Base-by-base conservation (phyloP, 2,113 vertebrate genomes). In the Circaetus cinerascens region DNA sequence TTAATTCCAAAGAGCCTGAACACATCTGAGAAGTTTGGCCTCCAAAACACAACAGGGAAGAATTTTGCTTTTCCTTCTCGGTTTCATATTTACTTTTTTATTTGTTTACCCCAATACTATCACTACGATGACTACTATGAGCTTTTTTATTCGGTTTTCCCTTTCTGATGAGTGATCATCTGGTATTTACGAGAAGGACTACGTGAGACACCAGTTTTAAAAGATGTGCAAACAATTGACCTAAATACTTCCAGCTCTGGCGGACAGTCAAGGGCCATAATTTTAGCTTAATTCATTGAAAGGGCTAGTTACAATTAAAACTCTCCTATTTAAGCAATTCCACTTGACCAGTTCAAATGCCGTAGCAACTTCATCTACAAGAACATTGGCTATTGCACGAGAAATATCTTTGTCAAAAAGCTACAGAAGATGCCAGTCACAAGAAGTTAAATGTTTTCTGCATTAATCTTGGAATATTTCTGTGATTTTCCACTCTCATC, bases 1-100 rank as follows among this genome's bases (percentile, higher is more conserved):
- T 86, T 94, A 95, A 95, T 97, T 95, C 91, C 84, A 76, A 81
- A 64, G 60, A 93, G 36, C 30, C 57, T 71, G 59, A 90, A 79
- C n/a, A 82, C 83, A 91, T 87, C 66, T 85, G 74, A 95, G 72
- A 93, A 75, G 51, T 85, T 86, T 77, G 84, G 86, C 92, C 81
- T 96, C 92, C 87, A 91, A 95, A 94, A 93, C 43, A 95, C 66
- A 85, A 57, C 29, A 91, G 38, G 77, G 84, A 95, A 93, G 64
- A 91, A 93, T 51, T 95, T 41, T 67, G 86, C 41, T 84, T 66
- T 48, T 94, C 62, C 81, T 89, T 76, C 82, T 71, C 2, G 2
- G 95, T 92, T 97, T 95, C 84, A 32, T 71, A 92, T 85, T 95
- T 87, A 84, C 38, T 57, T 91, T 91, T 94, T 82, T 62, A 84